Evolutionary conservation across 2,888 invertebrate species (phyloP).

Genomic region (Yponomeuta plumbellus): DNA sequence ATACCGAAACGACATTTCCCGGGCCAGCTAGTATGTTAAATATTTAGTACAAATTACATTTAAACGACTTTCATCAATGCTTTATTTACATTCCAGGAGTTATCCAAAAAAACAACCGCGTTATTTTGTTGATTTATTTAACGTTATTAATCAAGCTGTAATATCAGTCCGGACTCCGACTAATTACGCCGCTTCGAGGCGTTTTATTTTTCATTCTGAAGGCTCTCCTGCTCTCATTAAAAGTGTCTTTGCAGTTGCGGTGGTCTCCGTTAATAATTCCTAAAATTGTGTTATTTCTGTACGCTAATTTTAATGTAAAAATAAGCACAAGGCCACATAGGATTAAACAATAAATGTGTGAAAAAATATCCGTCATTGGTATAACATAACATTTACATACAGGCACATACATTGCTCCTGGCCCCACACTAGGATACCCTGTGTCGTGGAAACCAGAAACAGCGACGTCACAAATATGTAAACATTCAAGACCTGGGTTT

Average conservation of each 20-base stretch:
- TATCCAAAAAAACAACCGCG: neutral
- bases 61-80: no score
- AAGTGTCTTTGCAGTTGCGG: neutral
- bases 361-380: neutral
- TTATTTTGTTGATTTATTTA: constrained; percentile 28
- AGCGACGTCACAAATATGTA: no score
- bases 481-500: no score
- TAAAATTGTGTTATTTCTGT: neutral
- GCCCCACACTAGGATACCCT: no score
- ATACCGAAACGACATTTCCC: no score
- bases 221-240: neutral
- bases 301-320: neutral
- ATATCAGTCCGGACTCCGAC: constrained; percentile 26
- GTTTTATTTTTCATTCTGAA: constrained; percentile 4
- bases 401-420: no score
- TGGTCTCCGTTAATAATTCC: neutral
- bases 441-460: no score
- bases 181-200: constrained; percentile 21
- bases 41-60: no score
- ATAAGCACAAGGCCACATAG: neutral
- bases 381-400: no score
- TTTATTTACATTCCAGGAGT: no score
- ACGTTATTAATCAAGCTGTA: constrained; percentile 31
- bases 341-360: neutral
- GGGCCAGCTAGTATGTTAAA: no score